These are phyloP conservation scores for Acrobasis consociella DNA, from an alignment of 2,888 invertebrate genomes.

Conservation along the genomic window DNA sequence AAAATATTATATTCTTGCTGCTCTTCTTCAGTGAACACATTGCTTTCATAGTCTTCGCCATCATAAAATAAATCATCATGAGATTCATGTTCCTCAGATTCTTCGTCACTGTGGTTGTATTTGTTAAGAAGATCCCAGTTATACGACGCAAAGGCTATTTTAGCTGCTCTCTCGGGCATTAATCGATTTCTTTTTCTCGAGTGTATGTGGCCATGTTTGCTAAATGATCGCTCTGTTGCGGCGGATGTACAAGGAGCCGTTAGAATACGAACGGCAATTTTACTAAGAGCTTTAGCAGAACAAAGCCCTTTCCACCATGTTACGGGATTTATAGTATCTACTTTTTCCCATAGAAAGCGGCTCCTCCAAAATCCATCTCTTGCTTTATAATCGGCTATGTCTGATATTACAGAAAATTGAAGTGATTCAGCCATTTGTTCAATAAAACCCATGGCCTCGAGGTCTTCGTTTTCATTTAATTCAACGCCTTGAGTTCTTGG, in stretches of 20 bases:
- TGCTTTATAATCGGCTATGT: constrained; percentile 26
- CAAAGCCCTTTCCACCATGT: constrained; percentile 18
- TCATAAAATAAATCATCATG: constrained; percentile 9
- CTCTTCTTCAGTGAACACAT: background rate
- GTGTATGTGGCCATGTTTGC: constrained; percentile 11
- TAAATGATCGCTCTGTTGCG: constrained; percentile 12
- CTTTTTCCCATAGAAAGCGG: constrained; percentile 24
- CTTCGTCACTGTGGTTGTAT: constrained; percentile 4
- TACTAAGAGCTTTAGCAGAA: background rate
- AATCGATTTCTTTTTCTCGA: constrained; percentile 13
- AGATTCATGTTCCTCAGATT: constrained; percentile 7
- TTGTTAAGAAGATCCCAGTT: constrained; percentile 12
- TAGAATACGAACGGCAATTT: constrained; percentile 13
- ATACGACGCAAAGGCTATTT: constrained; percentile 15
- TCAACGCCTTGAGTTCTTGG: constrained; percentile 22
- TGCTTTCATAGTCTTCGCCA: constrained; percentile 3
- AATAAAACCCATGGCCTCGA: constrained; percentile 26
- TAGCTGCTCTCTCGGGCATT: constrained; percentile 15
- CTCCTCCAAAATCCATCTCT: constrained; percentile 24
- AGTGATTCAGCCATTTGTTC: constrained; percentile 22
- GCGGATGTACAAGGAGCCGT: constrained; percentile 15
- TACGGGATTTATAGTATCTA: constrained; percentile 10
- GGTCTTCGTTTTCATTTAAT: constrained; percentile 19
- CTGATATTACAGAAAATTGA: constrained; percentile 17
- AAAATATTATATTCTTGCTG: constrained; percentile 9